Evolutionary conservation across 1,140 invertebrate genomes (phyloP).

Genomic region (Drosophila littoralis): DNA sequence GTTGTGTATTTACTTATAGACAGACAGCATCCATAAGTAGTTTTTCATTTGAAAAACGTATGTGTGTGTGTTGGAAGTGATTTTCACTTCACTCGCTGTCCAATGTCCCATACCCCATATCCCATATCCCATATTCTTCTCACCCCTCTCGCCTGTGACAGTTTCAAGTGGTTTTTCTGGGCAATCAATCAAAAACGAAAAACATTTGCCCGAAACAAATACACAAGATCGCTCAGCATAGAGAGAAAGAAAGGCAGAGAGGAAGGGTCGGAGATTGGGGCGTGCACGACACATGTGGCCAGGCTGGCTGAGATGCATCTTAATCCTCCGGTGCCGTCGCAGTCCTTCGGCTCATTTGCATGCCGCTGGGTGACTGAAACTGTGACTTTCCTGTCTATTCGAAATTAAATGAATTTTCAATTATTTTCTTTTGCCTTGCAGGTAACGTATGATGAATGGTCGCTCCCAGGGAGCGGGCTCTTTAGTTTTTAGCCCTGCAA

Average conservation of each 20-base stretch:
- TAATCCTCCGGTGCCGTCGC: constrained; percentile 51
- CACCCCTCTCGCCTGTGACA: constrained; percentile 49
- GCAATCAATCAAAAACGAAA: constrained; percentile 77
- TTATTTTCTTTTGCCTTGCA: constrained; percentile 38
- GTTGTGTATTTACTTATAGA: constrained; percentile 14
- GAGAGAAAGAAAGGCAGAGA: constrained; percentile 7
- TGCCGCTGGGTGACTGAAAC: constrained; percentile 18
- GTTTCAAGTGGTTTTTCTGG: constrained; percentile 79
- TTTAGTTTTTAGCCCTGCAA: neutral
- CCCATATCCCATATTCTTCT: neutral
- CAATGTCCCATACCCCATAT: constrained; percentile 19
- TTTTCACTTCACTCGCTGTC: constrained; percentile 67
- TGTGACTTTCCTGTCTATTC: neutral
- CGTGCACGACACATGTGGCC: constrained; percentile 61
- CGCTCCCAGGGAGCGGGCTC: neutral
- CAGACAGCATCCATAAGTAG: constrained; percentile 53
- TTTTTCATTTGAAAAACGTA: constrained; percentile 72
- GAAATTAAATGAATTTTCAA: constrained; percentile 1
- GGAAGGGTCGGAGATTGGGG: constrained; percentile 9
- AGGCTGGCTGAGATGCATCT: constrained; percentile 48
- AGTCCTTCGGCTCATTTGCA: constrained; percentile 54
- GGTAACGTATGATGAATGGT: constrained; percentile 67
- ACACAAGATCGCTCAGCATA: constrained; percentile 55
- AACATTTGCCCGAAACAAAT: constrained; percentile 64
- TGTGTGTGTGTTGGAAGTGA: constrained; percentile 54